A percentile compares a stretch with the other conserved stretches of the same genome.
Evolutionary conservation across 2,888 invertebrate species (phyloP).

Genomic region (Tigriopus californicus): DNA sequence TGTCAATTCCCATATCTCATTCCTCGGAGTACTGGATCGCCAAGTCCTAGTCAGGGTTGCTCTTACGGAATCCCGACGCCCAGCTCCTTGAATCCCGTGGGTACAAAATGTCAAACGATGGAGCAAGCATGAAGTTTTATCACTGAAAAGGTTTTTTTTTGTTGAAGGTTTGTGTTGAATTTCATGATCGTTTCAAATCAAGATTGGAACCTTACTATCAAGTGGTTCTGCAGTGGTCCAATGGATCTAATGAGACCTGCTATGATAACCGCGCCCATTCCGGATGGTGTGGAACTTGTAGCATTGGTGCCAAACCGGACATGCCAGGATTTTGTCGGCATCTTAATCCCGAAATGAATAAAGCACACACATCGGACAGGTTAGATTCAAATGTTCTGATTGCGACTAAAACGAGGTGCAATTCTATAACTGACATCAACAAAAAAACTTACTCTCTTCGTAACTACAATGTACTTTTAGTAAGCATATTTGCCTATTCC

Average conservation of each 20-base stretch:
- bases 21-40: not conserved
- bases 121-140: too few species aligned
- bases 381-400: too few species aligned
- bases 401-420: too few species aligned
- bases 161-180: not conserved
- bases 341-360: not conserved
- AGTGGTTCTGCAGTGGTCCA: not conserved
- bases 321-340: not conserved
- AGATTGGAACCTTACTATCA: not conserved
- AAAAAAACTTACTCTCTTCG: too few species aligned
- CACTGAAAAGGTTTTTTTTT: too few species aligned
- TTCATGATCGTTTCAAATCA: not conserved
- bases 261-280: not conserved
- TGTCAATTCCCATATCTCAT: not conserved
- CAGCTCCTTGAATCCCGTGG: not conserved
- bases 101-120: too few species aligned
- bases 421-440: too few species aligned
- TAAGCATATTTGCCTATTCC: too few species aligned
- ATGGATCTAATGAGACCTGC: not conserved
- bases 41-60: not conserved
- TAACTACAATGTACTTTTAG: too few species aligned
- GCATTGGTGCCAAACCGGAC: not conserved
- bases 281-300: constrained; percentile 10
- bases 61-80: not conserved
- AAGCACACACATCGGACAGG: too few species aligned